phyloP scores from a whole-genome alignment of 2,888 invertebrate genomes.

The Stenurella melanura region DNA sequence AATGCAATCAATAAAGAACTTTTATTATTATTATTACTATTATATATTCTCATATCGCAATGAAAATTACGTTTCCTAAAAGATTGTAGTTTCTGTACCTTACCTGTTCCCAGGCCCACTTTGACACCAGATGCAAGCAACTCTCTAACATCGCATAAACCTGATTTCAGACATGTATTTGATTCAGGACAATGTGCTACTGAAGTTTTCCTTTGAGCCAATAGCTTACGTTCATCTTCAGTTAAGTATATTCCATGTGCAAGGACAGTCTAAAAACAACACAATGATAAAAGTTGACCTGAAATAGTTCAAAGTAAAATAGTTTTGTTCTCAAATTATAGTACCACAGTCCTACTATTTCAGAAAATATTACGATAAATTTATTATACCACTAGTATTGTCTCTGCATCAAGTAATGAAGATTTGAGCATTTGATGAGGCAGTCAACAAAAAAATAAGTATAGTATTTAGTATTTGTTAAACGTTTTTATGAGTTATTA shows the following conservation, averaged over 20 bases:
- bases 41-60: too few species aligned
- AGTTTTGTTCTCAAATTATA: neutral
- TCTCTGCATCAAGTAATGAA: too few species aligned
- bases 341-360: too few species aligned
- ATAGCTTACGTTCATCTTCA: slow-evolving; percentile 80
- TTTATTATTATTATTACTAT: too few species aligned
- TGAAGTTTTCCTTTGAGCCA: slow-evolving; percentile 79
- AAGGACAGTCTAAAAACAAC: slow-evolving; percentile 79
- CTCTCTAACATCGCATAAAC: slow-evolving; percentile 85
- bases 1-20: too few species aligned
- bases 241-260: slow-evolving; percentile 89
- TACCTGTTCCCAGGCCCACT: slow-evolving; percentile 92
- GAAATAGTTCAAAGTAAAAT: slow-evolving; percentile 65
- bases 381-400: too few species aligned
- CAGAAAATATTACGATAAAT: too few species aligned
- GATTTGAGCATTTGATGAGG: too few species aligned
- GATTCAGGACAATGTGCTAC: slow-evolving; percentile 92
- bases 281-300: neutral
- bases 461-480: too few species aligned
- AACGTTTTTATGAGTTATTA: too few species aligned
- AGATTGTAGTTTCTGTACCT: slow-evolving; percentile 33
- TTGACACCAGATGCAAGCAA: slow-evolving; percentile 80
- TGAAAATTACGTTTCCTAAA: neutral
- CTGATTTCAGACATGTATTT: slow-evolving; percentile 87
- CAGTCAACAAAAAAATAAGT: too few species aligned